Evolutionary conservation across 2,888 invertebrate species (phyloP).

Genomic region (Choreutis nemorana): DNA sequence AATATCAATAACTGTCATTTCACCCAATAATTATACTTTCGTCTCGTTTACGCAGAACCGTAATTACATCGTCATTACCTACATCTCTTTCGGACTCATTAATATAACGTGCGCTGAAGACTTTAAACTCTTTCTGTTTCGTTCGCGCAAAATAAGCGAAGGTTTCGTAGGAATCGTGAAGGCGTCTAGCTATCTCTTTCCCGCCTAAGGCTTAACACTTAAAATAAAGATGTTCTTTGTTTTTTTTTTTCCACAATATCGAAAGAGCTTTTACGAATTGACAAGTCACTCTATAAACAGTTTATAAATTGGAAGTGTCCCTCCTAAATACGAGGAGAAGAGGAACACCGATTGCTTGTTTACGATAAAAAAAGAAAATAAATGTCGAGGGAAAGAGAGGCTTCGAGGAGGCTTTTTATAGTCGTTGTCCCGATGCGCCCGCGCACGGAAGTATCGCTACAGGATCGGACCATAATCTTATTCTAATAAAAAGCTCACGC

Average conservation of each 20-base stretch:
- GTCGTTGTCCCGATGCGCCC: slow-evolving; percentile 58
- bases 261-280: slow-evolving; percentile 34
- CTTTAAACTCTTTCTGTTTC: slow-evolving; percentile 48
- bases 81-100: slow-evolving; percentile 59
- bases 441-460: slow-evolving; percentile 62
- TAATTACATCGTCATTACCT: slow-evolving; percentile 50
- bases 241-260: slow-evolving; percentile 26
- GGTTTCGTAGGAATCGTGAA: slow-evolving; percentile 20
- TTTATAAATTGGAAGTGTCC: slow-evolving; percentile 38
- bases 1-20: slow-evolving; percentile 62
- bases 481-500: slow-evolving; percentile 63
- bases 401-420: slow-evolving; percentile 57
- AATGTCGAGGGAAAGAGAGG: slow-evolving; percentile 60
- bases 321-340: slow-evolving; percentile 35
- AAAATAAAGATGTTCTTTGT: slow-evolving; percentile 33
- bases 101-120: slow-evolving; percentile 37
- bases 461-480: slow-evolving; percentile 58
- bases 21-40: slow-evolving; percentile 51
- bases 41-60: slow-evolving; percentile 56
- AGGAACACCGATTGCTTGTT: slow-evolving; percentile 40
- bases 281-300: slow-evolving; percentile 29
- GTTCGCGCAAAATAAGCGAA: slow-evolving; percentile 36
- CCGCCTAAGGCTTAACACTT: slow-evolving; percentile 19
- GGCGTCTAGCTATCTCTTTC: slow-evolving; percentile 33
- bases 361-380: slow-evolving; percentile 49